A percentile compares a stretch with the other conserved stretches of the same genome.
Evolutionary conservation across 2,888 invertebrate genomes (phyloP).

Genomic region (Tetheella fluctuosa): DNA sequence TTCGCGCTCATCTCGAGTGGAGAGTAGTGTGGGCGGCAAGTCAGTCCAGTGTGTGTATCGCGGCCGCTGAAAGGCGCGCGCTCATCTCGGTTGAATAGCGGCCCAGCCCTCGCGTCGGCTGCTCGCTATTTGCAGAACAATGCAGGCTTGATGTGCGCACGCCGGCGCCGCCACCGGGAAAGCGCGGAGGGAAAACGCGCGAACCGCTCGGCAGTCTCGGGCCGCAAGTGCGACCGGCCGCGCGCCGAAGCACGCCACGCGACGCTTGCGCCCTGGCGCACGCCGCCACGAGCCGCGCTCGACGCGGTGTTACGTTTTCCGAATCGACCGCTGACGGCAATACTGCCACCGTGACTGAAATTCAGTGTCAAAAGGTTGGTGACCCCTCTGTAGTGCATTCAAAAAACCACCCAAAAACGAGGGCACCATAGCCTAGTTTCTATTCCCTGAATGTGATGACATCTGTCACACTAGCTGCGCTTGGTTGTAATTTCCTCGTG

Average conservation of each 20-base stretch:
- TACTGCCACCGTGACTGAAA: slow-evolving; percentile 74
- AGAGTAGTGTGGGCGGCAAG: slow-evolving; percentile 42
- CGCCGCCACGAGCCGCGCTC: slow-evolving; percentile 74
- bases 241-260: slow-evolving; percentile 68
- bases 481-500: slow-evolving; percentile 59
- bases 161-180: slow-evolving; percentile 72
- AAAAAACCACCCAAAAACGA: slow-evolving; percentile 58
- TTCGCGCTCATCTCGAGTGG: slow-evolving; percentile 46
- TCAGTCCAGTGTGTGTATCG: slow-evolving; percentile 55
- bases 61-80: slow-evolving; percentile 52
- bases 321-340: slow-evolving; percentile 77
- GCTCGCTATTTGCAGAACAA: slow-evolving; percentile 80
- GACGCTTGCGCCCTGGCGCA: slow-evolving; percentile 79
- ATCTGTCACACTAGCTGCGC: slow-evolving; percentile 43
- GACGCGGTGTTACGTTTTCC: slow-evolving; percentile 80
- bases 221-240: slow-evolving; percentile 77
- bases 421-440: slow-evolving; percentile 45
- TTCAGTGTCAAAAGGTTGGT: slow-evolving; percentile 84
- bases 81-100: slow-evolving; percentile 64
- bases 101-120: slow-evolving; percentile 65
- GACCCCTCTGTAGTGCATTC: slow-evolving; percentile 62
- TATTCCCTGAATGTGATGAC: slow-evolving; percentile 39
- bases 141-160: slow-evolving; percentile 82
- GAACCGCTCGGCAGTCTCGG: slow-evolving; percentile 70
- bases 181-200: slow-evolving; percentile 77